Base-by-base conservation (phyloP, 2,888 invertebrate genomes). In the Hyles lineata region DNA sequence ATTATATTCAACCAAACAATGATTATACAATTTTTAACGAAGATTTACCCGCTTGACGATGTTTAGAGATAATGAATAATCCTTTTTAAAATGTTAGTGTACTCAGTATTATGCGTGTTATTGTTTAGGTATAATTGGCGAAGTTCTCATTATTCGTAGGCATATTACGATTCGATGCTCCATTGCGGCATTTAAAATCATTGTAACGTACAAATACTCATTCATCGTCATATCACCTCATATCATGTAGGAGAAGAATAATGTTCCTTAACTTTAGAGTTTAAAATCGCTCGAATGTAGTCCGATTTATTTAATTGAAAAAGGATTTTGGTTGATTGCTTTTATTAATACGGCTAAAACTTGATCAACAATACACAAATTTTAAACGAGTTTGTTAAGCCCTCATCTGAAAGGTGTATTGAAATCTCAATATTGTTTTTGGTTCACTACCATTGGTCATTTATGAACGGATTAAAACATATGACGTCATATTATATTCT, bases 191-290 rank as follows among this genome's bases (percentile, higher is more conserved):
- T 72, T 70, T 35, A 58, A 35, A 72, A 87, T 85, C 88, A 88
- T 86, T 87, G 81, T 82, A 80, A 82, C 85, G 93, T 92, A 90
- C 93, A 93, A 92, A 81, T 77, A 67, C 23, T 87, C 89, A 91
- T 91, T 91, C 92, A 94, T 90, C 81, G 82, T 90, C 95, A 90
- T 94, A 94, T 95, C 94, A 92, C 90, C 77, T 89, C 93, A 93
- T 93, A 92, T 93, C 91, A 85, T 77, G 70, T 77, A 81, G 60
- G 50, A 52, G n/a, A 73, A 78, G 77, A 80, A 79, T 76, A 60
- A 79, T 79, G 78, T 82, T 83, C 78, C 79, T 84, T 80, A 76
- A 78, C 79, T 55, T 78, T 80, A 77, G 67, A 43, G 76, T 70
- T 78, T 74, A 76, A 35, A 76, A 76, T 75, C 25, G 72, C 73